These are phyloP conservation scores for Calliphora vomitoria DNA, from an alignment of 2,888 invertebrate genomes.

Conservation along the genomic window DNA sequence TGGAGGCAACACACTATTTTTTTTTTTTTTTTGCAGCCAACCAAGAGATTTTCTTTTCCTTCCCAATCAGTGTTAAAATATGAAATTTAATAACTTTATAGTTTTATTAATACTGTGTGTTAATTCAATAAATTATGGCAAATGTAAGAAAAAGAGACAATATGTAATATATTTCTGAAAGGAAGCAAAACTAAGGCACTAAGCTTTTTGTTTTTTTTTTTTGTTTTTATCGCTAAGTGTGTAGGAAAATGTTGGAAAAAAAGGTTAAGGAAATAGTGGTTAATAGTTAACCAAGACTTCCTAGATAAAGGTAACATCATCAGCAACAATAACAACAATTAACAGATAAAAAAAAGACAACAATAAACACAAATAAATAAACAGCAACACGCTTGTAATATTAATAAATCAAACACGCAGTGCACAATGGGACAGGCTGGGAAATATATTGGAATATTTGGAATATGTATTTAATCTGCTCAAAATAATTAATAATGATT, in stretches of 20 bases:
- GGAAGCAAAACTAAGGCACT: conserved; percentile 50
- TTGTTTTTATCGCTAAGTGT: neutral
- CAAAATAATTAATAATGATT: too few relatives aligned
- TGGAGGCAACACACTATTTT: neutral
- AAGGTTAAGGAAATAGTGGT: conserved; percentile 70
- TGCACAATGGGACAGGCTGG: conserved; percentile 30
- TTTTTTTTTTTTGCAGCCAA: too few relatives aligned
- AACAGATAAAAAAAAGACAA: neutral
- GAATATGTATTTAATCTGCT: too few relatives aligned
- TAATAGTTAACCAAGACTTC: conserved; percentile 58
- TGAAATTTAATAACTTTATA: conserved; percentile 52
- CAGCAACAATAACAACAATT: neutral
- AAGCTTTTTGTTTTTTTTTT: neutral
- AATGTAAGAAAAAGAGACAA: neutral
- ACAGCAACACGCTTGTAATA: conserved; percentile 45
- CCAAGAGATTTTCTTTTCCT: too few relatives aligned
- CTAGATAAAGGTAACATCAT: conserved; percentile 58
- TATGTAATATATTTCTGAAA: conserved; percentile 46
- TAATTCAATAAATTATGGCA: conserved; percentile 54
- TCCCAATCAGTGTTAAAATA: conserved; percentile 22
- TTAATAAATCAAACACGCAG: conserved; percentile 55
- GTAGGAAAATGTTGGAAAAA: conserved; percentile 40
- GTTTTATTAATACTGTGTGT: conserved; percentile 19
- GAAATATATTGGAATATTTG: neutral
- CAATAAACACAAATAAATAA: conserved; percentile 37